Evolutionary conservation across 2,113 vertebrate species (phyloP).

Genomic region (Pan troglodytes): NHGRI_mPanTro3-v2.1_pri NC_072414.2:34649501-34650000

Average conservation of each 20-base stretch:
- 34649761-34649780: neutral
- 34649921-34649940: neutral
- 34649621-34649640: neutral
- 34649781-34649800: neutral
- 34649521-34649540: conserved; percentile 91
- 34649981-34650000: conserved; percentile 18
- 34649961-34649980: neutral
- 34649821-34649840: neutral
- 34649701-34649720: neutral
- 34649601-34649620: neutral
- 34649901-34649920: neutral
- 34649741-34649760: neutral
- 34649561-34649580: conserved; percentile 90
- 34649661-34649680: neutral
- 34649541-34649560: conserved; percentile 90
- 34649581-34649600: neutral
- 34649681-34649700: neutral
- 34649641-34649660: neutral
- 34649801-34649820: neutral
- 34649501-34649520: conserved; percentile 86
- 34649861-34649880: neutral
- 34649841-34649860: neutral
- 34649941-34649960: neutral
- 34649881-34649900: neutral
- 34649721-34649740: neutral